Conservation (phyloP, 2,797 vertebrate species). For the Acipenser transmontanus region DNA sequence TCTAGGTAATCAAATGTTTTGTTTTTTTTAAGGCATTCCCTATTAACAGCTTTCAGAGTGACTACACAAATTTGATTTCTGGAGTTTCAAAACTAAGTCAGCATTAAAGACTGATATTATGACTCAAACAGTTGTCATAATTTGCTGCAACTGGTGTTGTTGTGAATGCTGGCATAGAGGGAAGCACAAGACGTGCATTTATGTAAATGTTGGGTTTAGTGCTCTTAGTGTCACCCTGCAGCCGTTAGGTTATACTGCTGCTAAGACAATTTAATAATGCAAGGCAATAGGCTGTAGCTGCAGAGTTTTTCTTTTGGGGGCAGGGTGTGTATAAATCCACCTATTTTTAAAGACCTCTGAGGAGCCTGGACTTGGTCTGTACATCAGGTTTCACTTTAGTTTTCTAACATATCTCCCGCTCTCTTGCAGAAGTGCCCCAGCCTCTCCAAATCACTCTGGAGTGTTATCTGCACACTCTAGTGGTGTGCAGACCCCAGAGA, state of each 20-base stretch:
- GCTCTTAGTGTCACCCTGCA: too few relatives aligned
- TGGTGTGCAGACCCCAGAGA: slow-evolving; percentile 93
- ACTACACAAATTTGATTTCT: too few relatives aligned
- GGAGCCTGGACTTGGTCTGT: not conserved
- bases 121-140: too few relatives aligned
- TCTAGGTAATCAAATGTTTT: slow-evolving; percentile 70
- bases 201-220: too few relatives aligned
- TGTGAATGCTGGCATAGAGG: too few relatives aligned
- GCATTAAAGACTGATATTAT: too few relatives aligned
- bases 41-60: not conserved
- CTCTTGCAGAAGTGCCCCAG: slow-evolving; percentile 84
- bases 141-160: too few relatives aligned
- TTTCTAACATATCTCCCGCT: not conserved
- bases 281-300: too few relatives aligned
- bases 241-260: too few relatives aligned
- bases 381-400: not conserved
- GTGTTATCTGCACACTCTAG: slow-evolving; percentile 90
- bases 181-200: too few relatives aligned
- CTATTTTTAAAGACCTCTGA: not conserved
- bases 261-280: not conserved
- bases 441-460: slow-evolving; percentile 91
- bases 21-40: not conserved
- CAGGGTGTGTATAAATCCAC: not conserved
- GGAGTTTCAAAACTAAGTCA: too few relatives aligned
- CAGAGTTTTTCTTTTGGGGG: too few relatives aligned